Evolutionary conservation across 2,113 vertebrate species (phyloP).

Genomic region (Poecile atricapillus): DNA sequence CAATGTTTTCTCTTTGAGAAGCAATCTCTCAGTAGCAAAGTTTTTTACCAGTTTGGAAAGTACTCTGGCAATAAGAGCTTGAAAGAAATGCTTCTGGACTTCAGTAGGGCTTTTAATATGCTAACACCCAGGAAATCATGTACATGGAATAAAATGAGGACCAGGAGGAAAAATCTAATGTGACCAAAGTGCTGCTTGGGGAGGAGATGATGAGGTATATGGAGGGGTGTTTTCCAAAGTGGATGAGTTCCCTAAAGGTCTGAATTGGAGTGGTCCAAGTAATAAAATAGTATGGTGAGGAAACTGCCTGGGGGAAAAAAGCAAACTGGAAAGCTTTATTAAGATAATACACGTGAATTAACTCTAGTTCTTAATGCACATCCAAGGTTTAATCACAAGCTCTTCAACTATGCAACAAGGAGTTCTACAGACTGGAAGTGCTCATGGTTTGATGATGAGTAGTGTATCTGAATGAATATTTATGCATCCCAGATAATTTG

Average conservation of each 20-base stretch:
- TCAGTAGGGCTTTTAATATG: slow-evolving; percentile 17
- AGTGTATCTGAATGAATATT: neutral
- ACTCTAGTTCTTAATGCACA: neutral
- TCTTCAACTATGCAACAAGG: neutral
- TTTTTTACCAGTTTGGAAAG: neutral
- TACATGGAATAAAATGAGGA: neutral
- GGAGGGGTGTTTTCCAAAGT: neutral
- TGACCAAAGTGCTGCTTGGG: neutral
- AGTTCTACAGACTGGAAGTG: neutral
- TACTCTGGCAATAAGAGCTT: neutral
- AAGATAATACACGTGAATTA: neutral
- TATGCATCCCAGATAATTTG: neutral
- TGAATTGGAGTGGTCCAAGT: neutral
- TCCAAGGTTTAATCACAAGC: neutral
- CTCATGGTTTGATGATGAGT: neutral
- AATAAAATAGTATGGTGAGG: neutral
- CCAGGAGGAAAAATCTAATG: neutral
- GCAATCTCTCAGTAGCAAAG: neutral
- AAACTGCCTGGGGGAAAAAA: neutral
- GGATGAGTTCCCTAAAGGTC: neutral
- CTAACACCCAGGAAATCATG: neutral
- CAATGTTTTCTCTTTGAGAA: neutral
- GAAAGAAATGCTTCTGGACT: neutral
- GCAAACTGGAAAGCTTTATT: neutral
- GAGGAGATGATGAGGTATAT: neutral